phyloP scores from a whole-genome alignment of 2,113 vertebrate species.

The Zonotrichia leucophrys region DNA sequence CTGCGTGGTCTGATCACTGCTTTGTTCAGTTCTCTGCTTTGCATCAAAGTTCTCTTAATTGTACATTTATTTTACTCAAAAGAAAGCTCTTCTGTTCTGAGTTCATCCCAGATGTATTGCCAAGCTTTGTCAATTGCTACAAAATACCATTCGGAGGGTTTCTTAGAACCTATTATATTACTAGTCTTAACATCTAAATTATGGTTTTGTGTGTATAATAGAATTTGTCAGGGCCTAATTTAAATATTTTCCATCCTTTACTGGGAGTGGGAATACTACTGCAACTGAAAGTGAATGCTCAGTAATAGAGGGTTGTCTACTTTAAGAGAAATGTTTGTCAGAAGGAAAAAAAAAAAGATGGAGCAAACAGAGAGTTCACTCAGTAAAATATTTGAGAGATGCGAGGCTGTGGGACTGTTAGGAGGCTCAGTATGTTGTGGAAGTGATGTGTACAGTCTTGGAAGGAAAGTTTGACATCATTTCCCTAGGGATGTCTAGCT shows the following conservation, averaged over 20 bases:
- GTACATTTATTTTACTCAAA: neutral
- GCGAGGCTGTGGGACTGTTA: neutral
- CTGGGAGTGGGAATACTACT: neutral
- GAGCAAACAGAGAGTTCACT: neutral
- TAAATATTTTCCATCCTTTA: neutral
- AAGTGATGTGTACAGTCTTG: neutral
- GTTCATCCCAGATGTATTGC: neutral
- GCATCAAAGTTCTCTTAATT: neutral
- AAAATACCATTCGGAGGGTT: neutral
- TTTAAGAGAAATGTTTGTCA: neutral
- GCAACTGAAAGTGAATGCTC: neutral
- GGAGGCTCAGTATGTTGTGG: neutral
- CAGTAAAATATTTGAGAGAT: neutral
- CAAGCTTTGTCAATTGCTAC: neutral
- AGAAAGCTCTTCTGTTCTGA: neutral
- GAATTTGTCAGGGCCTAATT: neutral
- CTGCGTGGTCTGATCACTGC: neutral
- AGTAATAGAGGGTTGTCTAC: neutral
- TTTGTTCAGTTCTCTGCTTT: neutral
- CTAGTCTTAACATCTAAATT: neutral
- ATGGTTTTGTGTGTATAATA: neutral
- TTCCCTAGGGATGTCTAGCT: neutral
- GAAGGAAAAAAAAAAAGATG: neutral
- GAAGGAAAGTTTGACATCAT: constrained; percentile 50
- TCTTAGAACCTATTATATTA: neutral